These are phyloP conservation scores for Cyprinodon diabolis DNA, from an alignment of 2,797 vertebrate genomes.

Conservation along the genomic window DNA sequence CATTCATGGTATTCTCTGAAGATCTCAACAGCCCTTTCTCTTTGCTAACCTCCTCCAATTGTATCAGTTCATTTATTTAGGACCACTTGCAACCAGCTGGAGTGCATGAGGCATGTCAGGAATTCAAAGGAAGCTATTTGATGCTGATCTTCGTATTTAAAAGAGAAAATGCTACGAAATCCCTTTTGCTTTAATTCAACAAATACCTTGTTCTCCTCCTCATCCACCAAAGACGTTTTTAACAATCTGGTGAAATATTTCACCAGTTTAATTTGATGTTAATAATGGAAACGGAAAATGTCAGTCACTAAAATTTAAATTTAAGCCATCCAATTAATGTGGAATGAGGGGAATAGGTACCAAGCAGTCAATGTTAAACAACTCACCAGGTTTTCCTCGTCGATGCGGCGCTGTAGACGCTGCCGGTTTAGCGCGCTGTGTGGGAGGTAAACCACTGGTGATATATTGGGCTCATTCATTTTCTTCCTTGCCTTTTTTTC, in stretches of 20 bases:
- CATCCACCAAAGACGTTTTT: too few species aligned
- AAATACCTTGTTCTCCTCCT: too few species aligned
- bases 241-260: too few species aligned
- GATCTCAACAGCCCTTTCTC: not conserved
- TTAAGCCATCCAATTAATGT: not conserved
- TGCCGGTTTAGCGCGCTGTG: slow-evolving; percentile 91
- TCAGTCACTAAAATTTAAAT: not conserved
- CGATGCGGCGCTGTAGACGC: slow-evolving; percentile 90
- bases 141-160: not conserved
- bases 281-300: not conserved
- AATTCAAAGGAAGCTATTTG: not conserved
- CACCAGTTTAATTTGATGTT: not conserved
- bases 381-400: slow-evolving; percentile 93
- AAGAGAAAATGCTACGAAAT: too few species aligned
- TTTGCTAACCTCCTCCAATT: not conserved
- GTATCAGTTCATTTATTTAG: not conserved
- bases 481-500: slow-evolving; percentile 56
- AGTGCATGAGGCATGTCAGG: not conserved
- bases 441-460: slow-evolving; percentile 64
- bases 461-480: slow-evolving; percentile 27
- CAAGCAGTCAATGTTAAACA: not conserved
- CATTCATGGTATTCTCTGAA: not conserved
- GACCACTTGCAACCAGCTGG: not conserved
- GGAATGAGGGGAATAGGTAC: not conserved
- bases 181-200: too few species aligned